These are phyloP conservation scores for Aromia moschata DNA, from an alignment of 2,888 invertebrate species.

Conservation along the genomic window DNA sequence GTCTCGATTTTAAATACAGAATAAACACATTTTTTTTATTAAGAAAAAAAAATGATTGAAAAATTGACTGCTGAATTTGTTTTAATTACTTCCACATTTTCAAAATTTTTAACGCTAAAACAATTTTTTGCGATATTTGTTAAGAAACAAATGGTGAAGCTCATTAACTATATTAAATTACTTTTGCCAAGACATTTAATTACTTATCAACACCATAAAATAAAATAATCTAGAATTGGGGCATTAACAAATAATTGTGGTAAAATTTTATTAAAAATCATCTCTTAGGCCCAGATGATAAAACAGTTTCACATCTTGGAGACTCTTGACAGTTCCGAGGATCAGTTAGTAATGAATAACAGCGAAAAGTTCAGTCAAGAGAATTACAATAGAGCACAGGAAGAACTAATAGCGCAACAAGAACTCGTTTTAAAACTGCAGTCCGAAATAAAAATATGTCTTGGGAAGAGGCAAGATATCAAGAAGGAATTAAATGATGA, in stretches of 20 bases:
- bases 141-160: too few species aligned
- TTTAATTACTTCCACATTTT: too few species aligned
- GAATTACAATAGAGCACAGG: conserved; percentile 41
- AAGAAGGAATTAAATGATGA: conserved; percentile 49
- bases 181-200: background rate
- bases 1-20: too few species aligned
- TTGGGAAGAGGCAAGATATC: conserved; percentile 48
- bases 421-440: conserved; percentile 53
- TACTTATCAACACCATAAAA: background rate
- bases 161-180: too few species aligned
- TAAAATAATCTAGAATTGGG: too few species aligned
- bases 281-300: conserved; percentile 28
- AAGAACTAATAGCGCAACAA: conserved; percentile 48
- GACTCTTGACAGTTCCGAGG: conserved; percentile 31
- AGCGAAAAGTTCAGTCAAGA: conserved; percentile 34
- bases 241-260: too few species aligned
- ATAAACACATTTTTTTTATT: too few species aligned
- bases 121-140: too few species aligned
- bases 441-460: conserved; percentile 48
- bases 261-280: too few species aligned
- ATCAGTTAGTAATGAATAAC: conserved; percentile 21
- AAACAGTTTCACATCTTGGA: conserved; percentile 34
- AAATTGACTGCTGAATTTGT: too few species aligned
- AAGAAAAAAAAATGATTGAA: too few species aligned
- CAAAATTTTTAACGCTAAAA: too few species aligned